Evolutionary conservation across 2,888 invertebrate genomes (phyloP), one percentile per base, ranked within the genome.

Genomic region (Patella caerulea): DNA sequence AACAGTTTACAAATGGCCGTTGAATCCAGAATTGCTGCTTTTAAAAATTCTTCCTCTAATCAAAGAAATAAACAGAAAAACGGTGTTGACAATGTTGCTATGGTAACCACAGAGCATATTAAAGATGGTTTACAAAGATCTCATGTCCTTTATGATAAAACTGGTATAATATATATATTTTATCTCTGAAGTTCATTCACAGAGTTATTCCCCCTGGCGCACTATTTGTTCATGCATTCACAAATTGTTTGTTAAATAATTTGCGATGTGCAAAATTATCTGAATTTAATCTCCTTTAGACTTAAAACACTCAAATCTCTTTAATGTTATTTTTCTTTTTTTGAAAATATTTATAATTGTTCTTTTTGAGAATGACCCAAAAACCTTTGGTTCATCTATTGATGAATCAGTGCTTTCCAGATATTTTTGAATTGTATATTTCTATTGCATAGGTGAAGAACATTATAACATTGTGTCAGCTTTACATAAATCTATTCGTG

Each of bases 401-500:
- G 9, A 45, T 5, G 9, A 45, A 45, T 9, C 7, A 45, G 45
- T 45, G 9, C 9, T 9, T 45, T 7, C 9, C 9, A 45, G 45
- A 45, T 45, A 45, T 45, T 45, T 45, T 45, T 9, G 9, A 45
- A 45, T 45, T 45, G 45, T 45, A 45, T 45, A 45, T 45, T 45
- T 45, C 7, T 45, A 9, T 45, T 9, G 9, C 5, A 45, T 72
- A 90, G 91, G 96, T 12, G 96, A 96, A 74, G 95, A 96, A 88
- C 96, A 96, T 91, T 96, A 96, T 91, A 95, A 96, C 90, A 94
- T 94, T 65, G 94, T 96, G 85, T 96, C 96, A 1, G 96, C 96
- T 0, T 92, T 96, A 83, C 96, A 96, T 87, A 96, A 96, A 91
- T 95, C 96, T 0, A 94, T 96, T 74, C 93, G 96, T 83, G 96